Conservation (phyloP, 2,113 vertebrate genomes). For the Salvator merianae region DNA sequence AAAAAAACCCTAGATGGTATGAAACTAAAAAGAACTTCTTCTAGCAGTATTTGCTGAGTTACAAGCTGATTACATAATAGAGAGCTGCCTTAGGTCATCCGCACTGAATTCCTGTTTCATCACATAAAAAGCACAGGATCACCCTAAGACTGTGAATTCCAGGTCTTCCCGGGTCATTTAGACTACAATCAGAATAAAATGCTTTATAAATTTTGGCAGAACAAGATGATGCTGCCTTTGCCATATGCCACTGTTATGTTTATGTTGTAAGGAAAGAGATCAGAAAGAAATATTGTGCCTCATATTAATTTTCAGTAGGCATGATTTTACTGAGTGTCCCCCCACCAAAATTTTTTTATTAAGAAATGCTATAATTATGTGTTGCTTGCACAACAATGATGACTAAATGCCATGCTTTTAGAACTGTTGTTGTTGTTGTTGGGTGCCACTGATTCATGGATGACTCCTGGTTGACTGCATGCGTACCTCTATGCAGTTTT, state of each 20-base stretch:
- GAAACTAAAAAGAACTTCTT: slow-evolving; percentile 54
- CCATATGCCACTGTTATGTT: not conserved
- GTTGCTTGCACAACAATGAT: too few species aligned
- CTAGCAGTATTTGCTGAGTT: slow-evolving; percentile 30
- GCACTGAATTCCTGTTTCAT: slow-evolving; percentile 37
- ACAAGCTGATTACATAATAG: slow-evolving; percentile 44
- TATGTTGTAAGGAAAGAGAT: not conserved
- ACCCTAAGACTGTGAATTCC: not conserved
- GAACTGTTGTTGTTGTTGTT: too few species aligned
- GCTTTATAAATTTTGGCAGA: not conserved
- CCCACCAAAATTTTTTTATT: not conserved
- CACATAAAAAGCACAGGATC: slow-evolving; percentile 8
- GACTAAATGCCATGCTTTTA: too few species aligned
- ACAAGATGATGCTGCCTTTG: not conserved
- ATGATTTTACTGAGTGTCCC: not conserved
- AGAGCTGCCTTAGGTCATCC: slow-evolving; percentile 9
- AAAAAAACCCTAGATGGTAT: slow-evolving; percentile 21
- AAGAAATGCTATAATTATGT: too few species aligned
- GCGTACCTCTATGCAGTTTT: too few species aligned
- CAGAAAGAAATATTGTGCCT: not conserved
- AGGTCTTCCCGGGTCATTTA: not conserved
- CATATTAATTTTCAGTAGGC: not conserved
- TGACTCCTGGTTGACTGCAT: too few species aligned
- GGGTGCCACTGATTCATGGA: too few species aligned
- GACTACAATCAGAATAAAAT: rapidly evolving